Base-by-base conservation (phyloP, 2,888 invertebrate species). In the Augiades crinisus region DNA sequence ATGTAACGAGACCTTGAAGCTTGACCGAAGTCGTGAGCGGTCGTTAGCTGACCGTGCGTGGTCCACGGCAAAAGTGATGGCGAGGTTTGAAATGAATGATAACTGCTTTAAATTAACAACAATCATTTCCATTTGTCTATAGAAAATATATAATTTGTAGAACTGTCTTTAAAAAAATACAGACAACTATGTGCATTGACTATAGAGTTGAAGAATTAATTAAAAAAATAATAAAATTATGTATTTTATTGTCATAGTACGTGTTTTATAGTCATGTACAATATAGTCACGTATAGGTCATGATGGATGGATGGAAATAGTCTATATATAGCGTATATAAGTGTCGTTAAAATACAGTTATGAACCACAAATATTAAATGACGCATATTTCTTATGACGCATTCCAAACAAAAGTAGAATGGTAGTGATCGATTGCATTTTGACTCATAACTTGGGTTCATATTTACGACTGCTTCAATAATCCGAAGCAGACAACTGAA, bases 21-120 rank as follows among this genome's bases (percentile, higher is more conserved):
- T 85, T 87, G 88, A 88, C 87, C 88, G 81, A 78, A 83, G 78
- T 87, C 83, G 84, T 83, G 84, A 78, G 72, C 62, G 61, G 64
- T 65, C 56, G 59, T 52, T 58, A 56, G 44, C 62, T 76, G 75
- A 75, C 75, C 75, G 71, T 64, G 70, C 46, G 62, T 74, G 78
- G 78, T 64, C 52, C 66, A 76, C 69, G 62, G 56, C 59, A 54
- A 56, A 57, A 72, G 73, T 69, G 65, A 59, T 36, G 65, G 77
- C 75, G 75, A 58, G 41, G 56, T 43, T 50, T 45, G 38, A 36
- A 12, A 34, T 17, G n/a, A 13, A 16, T 34, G 3, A 17, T 27
- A n/a, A n/a, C 6, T 14, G 1, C 1, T 40, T 40, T 22, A 24
- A 13, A 24, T 22, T 10, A 8, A 24, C 3, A 10, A n/a, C n/a